Base-by-base conservation (phyloP, 2,797 vertebrate species). In the Mus caroli region DNA sequence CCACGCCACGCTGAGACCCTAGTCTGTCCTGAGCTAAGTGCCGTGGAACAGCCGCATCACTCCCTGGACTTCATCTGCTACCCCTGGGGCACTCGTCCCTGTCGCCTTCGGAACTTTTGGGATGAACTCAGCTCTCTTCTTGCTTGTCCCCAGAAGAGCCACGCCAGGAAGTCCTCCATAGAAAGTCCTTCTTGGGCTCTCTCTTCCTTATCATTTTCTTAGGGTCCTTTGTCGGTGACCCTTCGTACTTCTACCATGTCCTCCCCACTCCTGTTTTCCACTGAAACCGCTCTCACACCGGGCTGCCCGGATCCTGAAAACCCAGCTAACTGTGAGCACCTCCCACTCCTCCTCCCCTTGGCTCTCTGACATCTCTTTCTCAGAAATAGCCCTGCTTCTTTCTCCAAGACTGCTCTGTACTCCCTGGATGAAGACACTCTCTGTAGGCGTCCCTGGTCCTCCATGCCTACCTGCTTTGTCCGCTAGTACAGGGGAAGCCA, bases 401-500 rank as follows among this genome's bases (percentile, higher is more conserved):
- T 71, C 73, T 67, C 40, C 79, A 75, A 89, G 64, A 83, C n/a
- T 31, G 20, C 88, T 56, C 52, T 79, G 67, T 20, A 40, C 54
- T 54, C 92, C 43, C 78, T 34, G 43, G 80, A 67, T 75, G 62
- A 40, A 71, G 34, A 60, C 60, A 62, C 34, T 34, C 1, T n/a
- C 12, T 5, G 17, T 13, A 71, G 20, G 77, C 54, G 12, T 34
- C 40, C 56, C 62, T 46, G 77, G 52, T 0, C 7, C 52, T 46
- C 64, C 75, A 3, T 87, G 98, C 98, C 98, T 87, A 98, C 98
- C 98, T 94, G 91, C 56, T 85, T 26, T 73, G 56, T 95, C n/a
- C 76, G 82, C 92, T 69, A 54, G 4, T 17, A 40, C 90, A 86
- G 91, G 73, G 82, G 79, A 0, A 80, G 85, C 54, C 88, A 89